These are phyloP conservation scores for Cepphus grylle DNA, from an alignment of 2,113 vertebrate genomes.

Conservation along the genomic window DNA sequence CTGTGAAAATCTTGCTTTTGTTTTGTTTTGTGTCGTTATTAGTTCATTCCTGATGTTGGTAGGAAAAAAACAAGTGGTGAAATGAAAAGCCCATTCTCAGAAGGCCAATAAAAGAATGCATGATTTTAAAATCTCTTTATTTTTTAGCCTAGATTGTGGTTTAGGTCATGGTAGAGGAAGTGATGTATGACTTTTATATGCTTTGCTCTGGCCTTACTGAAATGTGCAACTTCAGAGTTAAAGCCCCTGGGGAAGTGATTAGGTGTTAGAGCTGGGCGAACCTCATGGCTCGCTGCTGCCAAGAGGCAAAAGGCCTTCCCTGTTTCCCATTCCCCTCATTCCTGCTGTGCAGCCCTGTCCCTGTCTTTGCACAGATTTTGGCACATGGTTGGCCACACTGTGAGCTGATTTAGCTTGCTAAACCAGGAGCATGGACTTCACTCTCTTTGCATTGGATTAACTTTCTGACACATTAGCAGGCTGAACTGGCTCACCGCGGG, in stretches of 20 bases:
- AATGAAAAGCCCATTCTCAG: neutral
- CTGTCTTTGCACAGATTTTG: neutral
- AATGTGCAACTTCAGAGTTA: neutral
- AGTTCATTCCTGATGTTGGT: neutral
- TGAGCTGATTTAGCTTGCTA: neutral
- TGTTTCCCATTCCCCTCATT: neutral
- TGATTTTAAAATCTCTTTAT: neutral
- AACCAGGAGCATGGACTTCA: neutral
- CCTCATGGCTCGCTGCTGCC: neutral
- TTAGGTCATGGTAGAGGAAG: neutral
- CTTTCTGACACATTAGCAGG: neutral
- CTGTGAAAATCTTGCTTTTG: neutral
- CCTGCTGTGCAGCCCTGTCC: neutral
- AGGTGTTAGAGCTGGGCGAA: neutral
- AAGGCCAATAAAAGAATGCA: neutral
- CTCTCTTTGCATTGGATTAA: neutral
- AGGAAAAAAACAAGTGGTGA: neutral
- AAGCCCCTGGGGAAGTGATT: neutral
- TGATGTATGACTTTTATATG: neutral
- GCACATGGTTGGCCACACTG: fast-evolving
- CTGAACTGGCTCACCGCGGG: neutral
- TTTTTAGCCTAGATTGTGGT: neutral
- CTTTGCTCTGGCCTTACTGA: neutral
- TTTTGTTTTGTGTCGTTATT: neutral
- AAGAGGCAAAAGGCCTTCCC: neutral